Percentiles rank a stretch among this genome's conserved stretches.
phyloP scores from a whole-genome alignment of 1,140 invertebrate species.

The Drosophila nigrodunni region DNA sequence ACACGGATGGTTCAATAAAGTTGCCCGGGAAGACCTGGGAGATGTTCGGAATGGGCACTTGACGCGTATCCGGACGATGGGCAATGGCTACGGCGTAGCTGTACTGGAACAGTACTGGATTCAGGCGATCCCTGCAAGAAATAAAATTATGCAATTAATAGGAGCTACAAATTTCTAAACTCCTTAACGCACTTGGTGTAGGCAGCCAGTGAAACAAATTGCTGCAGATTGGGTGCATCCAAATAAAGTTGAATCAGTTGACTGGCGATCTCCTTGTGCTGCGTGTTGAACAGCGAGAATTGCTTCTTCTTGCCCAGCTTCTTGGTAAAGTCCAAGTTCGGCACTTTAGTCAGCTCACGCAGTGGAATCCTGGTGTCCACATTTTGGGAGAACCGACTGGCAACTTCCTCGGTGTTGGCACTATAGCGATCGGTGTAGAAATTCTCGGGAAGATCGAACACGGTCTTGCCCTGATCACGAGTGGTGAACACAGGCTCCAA shows the following conservation, averaged over 20 bases:
- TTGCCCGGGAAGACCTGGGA: conserved; percentile 87
- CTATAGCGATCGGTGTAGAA: conserved; percentile 79
- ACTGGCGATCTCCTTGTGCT: conserved; percentile 86
- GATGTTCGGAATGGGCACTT: conserved; percentile 86
- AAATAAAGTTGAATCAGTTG: conserved; percentile 86
- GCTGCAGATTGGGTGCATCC: conserved; percentile 60
- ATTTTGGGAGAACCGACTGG: conserved; percentile 86
- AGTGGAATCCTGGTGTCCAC: conserved; percentile 84
- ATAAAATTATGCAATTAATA: neutral
- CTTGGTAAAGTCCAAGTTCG: conserved; percentile 67
- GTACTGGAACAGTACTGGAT: conserved; percentile 85
- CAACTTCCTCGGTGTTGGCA: conserved; percentile 79
- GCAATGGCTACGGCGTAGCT: conserved; percentile 80
- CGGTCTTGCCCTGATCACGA: conserved; percentile 86
- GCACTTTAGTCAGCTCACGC: conserved; percentile 83
- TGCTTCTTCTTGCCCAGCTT: conserved; percentile 64
- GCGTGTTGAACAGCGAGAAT: conserved; percentile 87
- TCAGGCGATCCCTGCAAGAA: conserved; percentile 83
- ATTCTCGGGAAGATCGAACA: conserved; percentile 87
- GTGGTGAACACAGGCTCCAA: conserved; percentile 88
- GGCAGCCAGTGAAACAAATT: conserved; percentile 74
- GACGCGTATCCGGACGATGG: conserved; percentile 85
- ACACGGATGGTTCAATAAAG: conserved; percentile 86
- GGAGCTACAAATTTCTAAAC: neutral
- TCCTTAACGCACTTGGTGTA: conserved; percentile 68